Conservation (phyloP, 92 coral and sea anemone genomes). For the Ricordea florida region DNA sequence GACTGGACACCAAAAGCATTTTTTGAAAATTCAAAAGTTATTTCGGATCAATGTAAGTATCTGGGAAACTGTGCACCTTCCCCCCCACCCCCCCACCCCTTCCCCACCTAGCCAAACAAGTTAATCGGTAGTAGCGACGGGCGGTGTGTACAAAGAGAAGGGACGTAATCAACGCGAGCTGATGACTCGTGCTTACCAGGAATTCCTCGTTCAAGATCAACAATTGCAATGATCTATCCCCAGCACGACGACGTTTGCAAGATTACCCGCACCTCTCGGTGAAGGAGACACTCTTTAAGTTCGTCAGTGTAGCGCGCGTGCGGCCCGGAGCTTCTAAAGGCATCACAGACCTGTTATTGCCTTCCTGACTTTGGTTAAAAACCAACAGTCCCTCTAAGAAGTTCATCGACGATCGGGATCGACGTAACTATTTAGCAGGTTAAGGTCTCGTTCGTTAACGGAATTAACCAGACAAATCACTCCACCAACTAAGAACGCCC, state of each 20-base stretch:
- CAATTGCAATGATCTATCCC: slow-evolving; percentile 8
- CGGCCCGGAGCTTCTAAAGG: slow-evolving; percentile 48
- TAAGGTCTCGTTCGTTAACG: too few relatives aligned
- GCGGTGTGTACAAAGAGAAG: background rate
- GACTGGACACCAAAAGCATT: too few relatives aligned
- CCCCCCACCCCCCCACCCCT: too few relatives aligned
- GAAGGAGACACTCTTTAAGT: slow-evolving; percentile 29
- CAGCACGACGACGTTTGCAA: slow-evolving; percentile 7
- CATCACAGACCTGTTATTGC: too few relatives aligned
- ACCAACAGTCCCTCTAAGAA: slow-evolving; percentile 58
- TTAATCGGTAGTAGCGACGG: slow-evolving; percentile 61
- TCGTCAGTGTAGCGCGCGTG: slow-evolving; percentile 63
- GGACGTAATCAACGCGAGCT: background rate
- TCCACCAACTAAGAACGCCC: too few relatives aligned
- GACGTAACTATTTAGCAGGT: too few relatives aligned
- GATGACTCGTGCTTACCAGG: slow-evolving; percentile 61
- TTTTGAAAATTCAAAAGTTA: too few relatives aligned
- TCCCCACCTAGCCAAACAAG: slow-evolving; percentile 41
- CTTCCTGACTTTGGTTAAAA: too few relatives aligned
- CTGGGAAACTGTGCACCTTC: too few relatives aligned
- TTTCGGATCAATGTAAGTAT: too few relatives aligned
- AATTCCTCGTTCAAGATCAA: slow-evolving; percentile 50
- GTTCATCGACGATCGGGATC: background rate
- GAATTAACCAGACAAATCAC: too few relatives aligned
- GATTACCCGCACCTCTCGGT: slow-evolving; percentile 13